Conservation (phyloP, 2,797 vertebrate genomes). For the Chelonia mydas region DNA sequence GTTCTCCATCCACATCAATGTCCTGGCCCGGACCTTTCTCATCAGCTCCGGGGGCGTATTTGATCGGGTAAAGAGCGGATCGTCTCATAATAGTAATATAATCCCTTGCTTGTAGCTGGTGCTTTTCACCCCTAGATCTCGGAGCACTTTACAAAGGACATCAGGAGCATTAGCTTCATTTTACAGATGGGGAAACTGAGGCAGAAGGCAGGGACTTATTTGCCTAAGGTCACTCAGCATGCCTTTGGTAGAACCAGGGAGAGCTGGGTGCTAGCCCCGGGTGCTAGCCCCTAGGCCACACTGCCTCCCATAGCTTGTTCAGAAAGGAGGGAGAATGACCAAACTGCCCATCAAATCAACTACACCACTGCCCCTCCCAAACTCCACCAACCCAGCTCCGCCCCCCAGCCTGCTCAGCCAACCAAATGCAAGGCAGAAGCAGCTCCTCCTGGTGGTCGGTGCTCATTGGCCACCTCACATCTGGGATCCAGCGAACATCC, state of each 20-base stretch:
- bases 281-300: neutral
- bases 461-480: no score
- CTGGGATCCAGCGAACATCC: no score
- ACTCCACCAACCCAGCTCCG: neutral
- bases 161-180: neutral
- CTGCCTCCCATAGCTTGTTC: no score
- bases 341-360: neutral
- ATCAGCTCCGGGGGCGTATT: constrained; percentile 82
- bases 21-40: constrained; percentile 79
- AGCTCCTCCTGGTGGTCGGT: no score
- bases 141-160: no score
- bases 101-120: no score
- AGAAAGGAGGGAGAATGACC: neutral
- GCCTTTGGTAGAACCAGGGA: neutral
- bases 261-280: no score
- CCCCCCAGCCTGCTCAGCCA: no score
- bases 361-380: neutral
- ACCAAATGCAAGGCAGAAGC: neutral
- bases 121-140: neutral
- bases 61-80: constrained; percentile 79
- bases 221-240: neutral
- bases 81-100: no score
- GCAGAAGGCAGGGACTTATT: neutral
- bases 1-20: constrained; percentile 86
- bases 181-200: neutral